phyloP scores from a whole-genome alignment of 2,888 invertebrate species.

The Apoda limacodes region DNA sequence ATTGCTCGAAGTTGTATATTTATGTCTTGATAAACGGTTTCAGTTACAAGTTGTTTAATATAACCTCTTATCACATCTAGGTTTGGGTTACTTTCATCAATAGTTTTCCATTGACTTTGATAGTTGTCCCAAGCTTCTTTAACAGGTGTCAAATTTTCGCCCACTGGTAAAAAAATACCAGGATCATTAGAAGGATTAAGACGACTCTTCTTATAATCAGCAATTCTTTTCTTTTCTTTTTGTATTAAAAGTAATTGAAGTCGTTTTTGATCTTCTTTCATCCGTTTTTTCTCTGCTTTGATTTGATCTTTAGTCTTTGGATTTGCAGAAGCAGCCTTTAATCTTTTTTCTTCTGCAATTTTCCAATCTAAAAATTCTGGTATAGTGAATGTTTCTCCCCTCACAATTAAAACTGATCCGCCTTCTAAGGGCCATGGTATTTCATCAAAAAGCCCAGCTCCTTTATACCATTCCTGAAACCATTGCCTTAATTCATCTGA shows the following conservation, averaged over 20 bases:
- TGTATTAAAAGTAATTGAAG: slow-evolving; percentile 37
- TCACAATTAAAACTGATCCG: slow-evolving; percentile 72
- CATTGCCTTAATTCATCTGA: slow-evolving; percentile 81
- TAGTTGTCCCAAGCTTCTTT: slow-evolving; percentile 37
- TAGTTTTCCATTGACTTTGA: slow-evolving; percentile 42
- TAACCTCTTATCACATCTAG: slow-evolving; percentile 71
- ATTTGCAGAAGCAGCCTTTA: slow-evolving; percentile 40
- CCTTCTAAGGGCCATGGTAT: slow-evolving; percentile 80
- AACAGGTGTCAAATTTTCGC: slow-evolving; percentile 29
- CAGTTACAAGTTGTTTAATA: slow-evolving; percentile 74
- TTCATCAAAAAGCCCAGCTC: slow-evolving; percentile 73
- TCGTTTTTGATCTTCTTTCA: slow-evolving; percentile 49
- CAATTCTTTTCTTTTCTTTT: slow-evolving; percentile 40
- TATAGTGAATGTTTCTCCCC: slow-evolving; percentile 70
- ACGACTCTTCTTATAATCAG: slow-evolving; percentile 60
- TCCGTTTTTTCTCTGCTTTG: slow-evolving; percentile 49
- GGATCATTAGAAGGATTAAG: slow-evolving; percentile 53
- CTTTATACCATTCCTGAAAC: slow-evolving; percentile 75
- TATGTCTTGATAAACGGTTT: slow-evolving; percentile 73
- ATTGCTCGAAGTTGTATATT: slow-evolving; percentile 74
- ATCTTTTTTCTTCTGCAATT: slow-evolving; percentile 37
- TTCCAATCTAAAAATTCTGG: slow-evolving; percentile 66
- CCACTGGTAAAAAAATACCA: slow-evolving; percentile 41
- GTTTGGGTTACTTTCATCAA: slow-evolving; percentile 51
- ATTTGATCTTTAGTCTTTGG: slow-evolving; percentile 54